Conservation (phyloP, 2,113 vertebrate genomes). For the Varanus salvator region DNA sequence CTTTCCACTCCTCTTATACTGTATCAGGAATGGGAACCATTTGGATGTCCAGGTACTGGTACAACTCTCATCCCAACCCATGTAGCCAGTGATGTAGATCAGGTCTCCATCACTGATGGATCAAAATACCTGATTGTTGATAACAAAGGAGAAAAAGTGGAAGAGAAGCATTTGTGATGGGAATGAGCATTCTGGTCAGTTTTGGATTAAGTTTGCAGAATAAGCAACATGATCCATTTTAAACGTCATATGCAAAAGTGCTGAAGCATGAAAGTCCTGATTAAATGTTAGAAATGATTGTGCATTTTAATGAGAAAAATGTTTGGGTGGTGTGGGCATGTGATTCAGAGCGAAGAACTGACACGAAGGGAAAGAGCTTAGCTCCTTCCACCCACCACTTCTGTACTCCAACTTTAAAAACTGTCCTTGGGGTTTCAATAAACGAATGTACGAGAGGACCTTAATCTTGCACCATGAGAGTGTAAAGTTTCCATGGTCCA, state of each 20-base stretch:
- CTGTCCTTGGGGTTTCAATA: background rate
- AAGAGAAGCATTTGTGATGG: background rate
- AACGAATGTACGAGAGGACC: background rate
- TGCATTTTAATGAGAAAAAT: background rate
- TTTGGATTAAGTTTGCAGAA: background rate
- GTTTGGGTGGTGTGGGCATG: background rate
- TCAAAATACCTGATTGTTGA: too few species aligned
- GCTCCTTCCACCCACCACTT: background rate
- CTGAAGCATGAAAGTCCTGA: too few species aligned
- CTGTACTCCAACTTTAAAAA: background rate
- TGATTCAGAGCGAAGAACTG: background rate
- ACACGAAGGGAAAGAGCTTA: background rate
- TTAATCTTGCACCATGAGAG: background rate
- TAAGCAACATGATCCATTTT: background rate
- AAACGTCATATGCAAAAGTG: background rate
- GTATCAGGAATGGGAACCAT: background rate
- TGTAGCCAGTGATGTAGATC: too few species aligned
- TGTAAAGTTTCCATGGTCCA: background rate
- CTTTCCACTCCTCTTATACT: background rate
- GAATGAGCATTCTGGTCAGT: background rate
- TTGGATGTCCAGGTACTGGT: too few species aligned
- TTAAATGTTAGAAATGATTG: background rate
- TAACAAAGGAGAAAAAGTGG: background rate
- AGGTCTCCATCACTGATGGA: too few species aligned
- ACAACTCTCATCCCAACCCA: too few species aligned